Evolutionary conservation across 2,113 vertebrate species (phyloP).

Genomic region (Vombatus ursinus): DNA sequence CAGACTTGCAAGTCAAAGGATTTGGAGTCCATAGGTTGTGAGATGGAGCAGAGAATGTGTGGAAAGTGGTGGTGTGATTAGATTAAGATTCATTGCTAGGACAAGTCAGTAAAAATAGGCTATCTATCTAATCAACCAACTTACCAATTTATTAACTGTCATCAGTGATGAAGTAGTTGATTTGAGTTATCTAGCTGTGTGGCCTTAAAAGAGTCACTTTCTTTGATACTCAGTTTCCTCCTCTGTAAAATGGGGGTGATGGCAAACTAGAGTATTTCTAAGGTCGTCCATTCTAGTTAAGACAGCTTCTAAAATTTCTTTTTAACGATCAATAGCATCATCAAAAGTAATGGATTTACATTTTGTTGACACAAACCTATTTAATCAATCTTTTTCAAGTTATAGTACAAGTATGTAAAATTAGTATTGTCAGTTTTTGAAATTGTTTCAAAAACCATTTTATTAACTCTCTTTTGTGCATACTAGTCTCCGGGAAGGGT

Average conservation of each 20-base stretch:
- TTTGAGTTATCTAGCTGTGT: neutral
- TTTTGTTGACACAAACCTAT: neutral
- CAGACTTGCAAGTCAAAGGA: conserved; percentile 18
- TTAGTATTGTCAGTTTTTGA: conserved; percentile 30
- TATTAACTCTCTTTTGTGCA: neutral
- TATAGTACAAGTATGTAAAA: conserved; percentile 42
- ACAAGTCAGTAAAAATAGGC: neutral
- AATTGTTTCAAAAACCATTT: neutral
- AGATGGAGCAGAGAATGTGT: neutral
- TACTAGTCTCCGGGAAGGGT: neutral
- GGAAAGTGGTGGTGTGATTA: neutral
- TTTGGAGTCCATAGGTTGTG: neutral
- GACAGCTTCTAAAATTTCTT: neutral
- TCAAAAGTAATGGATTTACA: neutral
- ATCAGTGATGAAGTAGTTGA: neutral
- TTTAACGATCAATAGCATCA: neutral
- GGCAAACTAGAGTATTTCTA: neutral
- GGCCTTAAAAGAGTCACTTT: neutral
- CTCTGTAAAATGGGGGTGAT: neutral
- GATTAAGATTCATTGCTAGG: neutral
- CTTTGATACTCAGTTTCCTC: neutral
- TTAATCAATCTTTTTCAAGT: conserved; percentile 28
- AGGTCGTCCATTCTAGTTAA: neutral
- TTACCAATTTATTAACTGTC: neutral
- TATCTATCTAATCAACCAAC: neutral